These are phyloP conservation scores for Solenopsis invicta DNA, from an alignment of 1,140 invertebrate genomes.

Conservation along the genomic window DNA sequence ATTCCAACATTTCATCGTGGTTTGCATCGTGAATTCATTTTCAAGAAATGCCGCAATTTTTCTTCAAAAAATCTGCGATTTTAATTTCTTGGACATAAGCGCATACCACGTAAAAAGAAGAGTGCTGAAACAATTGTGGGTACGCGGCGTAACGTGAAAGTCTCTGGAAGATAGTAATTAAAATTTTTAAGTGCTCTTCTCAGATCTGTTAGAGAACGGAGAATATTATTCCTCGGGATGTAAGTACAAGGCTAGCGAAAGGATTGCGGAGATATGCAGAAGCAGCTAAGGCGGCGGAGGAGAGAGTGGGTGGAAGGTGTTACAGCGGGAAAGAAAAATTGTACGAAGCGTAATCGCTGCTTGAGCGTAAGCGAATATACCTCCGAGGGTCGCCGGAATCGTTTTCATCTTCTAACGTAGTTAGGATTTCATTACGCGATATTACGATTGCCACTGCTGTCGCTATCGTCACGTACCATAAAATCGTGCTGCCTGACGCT, in stretches of 20 bases:
- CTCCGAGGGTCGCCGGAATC: constrained; percentile 32
- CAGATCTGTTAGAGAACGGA: constrained; percentile 14
- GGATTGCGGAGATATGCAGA: constrained; percentile 40
- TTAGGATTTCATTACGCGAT: constrained; percentile 67
- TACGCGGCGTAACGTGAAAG: constrained; percentile 15
- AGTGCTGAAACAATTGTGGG: constrained; percentile 8
- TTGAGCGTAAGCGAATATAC: constrained; percentile 46
- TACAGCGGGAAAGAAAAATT: constrained; percentile 52
- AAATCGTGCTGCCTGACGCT: constrained; percentile 53
- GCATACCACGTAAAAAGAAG: not conserved
- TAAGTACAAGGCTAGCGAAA: constrained; percentile 25
- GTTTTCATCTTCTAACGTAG: constrained; percentile 41
- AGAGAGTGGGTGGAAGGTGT: constrained; percentile 6
- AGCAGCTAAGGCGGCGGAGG: not conserved
- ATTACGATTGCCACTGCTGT: constrained; percentile 57
- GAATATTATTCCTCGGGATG: constrained; percentile 7
- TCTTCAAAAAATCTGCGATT: not conserved
- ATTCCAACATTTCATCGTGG: no score
- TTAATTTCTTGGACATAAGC: constrained; percentile 1
- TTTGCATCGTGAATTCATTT: not conserved
- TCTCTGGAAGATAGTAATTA: constrained; percentile 26
- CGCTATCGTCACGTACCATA: constrained; percentile 58
- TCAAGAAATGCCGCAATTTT: not conserved
- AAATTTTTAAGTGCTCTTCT: constrained; percentile 25
- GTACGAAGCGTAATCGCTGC: constrained; percentile 34